Evolutionary conservation across 2,888 invertebrate species (phyloP).

Genomic region (Xanthostigma xanthostigma): DNA sequence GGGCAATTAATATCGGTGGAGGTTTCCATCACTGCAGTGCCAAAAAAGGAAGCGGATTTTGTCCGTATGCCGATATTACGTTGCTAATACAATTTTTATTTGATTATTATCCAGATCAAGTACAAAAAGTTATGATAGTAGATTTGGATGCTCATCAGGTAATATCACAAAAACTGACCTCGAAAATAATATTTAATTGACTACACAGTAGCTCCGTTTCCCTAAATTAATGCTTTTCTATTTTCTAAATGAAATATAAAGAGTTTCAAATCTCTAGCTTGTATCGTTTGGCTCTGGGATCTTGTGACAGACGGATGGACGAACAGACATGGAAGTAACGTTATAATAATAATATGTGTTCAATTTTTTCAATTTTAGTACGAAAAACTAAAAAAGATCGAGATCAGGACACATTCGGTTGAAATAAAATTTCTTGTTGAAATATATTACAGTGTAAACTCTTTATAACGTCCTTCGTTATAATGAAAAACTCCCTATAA

Average conservation of each 20-base stretch:
- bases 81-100: conserved; percentile 56
- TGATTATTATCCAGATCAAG: conserved; percentile 30
- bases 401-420: no score
- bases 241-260: background rate
- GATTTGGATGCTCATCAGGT: conserved; percentile 89
- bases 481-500: no score
- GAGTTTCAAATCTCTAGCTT: no score
- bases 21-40: conserved; percentile 83
- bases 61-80: conserved; percentile 81
- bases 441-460: no score
- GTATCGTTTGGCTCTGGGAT: no score
- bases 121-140: conserved; percentile 67
- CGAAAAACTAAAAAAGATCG: no score
- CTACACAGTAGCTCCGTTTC: background rate
- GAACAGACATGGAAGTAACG: no score
- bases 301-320: no score
- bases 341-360: no score
- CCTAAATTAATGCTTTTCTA: background rate
- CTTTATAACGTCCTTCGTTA: no score
- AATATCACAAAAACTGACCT: conserved; percentile 2
- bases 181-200: conserved; percentile 2
- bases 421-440: no score
- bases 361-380: no score
- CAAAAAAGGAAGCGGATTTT: conserved; percentile 69
- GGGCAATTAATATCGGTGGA: conserved; percentile 83